Evolutionary conservation across 2,888 invertebrate genomes (phyloP).

Genomic region (Scaptomyza tumidula): DNA sequence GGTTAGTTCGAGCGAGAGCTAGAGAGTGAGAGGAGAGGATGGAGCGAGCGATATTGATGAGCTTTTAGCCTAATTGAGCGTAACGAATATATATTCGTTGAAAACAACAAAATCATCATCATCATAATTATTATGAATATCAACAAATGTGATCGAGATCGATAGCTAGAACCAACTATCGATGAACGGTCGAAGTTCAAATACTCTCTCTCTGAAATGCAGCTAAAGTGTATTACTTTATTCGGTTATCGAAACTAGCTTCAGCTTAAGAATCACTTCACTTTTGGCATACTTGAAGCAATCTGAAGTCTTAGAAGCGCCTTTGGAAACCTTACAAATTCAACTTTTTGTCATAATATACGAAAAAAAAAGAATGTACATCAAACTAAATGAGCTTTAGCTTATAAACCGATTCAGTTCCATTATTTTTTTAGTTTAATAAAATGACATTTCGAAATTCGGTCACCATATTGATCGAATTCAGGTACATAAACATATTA

Average conservation of each 20-base stretch:
- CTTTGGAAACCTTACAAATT: not conserved
- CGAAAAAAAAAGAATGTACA: not conserved
- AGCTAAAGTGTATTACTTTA: too few species aligned
- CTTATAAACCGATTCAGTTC: not conserved
- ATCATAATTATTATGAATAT: slow-evolving; percentile 18
- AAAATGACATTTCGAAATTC: not conserved
- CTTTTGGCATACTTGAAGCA: not conserved
- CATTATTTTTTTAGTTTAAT: too few species aligned
- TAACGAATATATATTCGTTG: slow-evolving; percentile 35
- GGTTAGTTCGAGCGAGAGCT: not conserved
- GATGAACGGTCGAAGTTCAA: not conserved
- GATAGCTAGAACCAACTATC: not conserved
- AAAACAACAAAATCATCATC: slow-evolving; percentile 23
- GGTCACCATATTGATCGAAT: not conserved
- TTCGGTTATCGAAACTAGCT: too few species aligned
- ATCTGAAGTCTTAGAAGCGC: not conserved
- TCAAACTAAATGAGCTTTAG: not conserved
- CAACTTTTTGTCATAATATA: not conserved
- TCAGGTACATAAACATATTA: not conserved
- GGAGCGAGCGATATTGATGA: slow-evolving; percentile 32
- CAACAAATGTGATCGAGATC: slow-evolving; percentile 36
- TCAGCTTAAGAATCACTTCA: slow-evolving; percentile 1
- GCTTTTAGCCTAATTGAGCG: slow-evolving; percentile 76
- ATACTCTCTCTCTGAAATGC: slow-evolving; percentile 9
- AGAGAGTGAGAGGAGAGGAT: not conserved